phyloP scores from a whole-genome alignment of 2,113 vertebrate genomes.

The Pleuronectes platessa region DNA sequence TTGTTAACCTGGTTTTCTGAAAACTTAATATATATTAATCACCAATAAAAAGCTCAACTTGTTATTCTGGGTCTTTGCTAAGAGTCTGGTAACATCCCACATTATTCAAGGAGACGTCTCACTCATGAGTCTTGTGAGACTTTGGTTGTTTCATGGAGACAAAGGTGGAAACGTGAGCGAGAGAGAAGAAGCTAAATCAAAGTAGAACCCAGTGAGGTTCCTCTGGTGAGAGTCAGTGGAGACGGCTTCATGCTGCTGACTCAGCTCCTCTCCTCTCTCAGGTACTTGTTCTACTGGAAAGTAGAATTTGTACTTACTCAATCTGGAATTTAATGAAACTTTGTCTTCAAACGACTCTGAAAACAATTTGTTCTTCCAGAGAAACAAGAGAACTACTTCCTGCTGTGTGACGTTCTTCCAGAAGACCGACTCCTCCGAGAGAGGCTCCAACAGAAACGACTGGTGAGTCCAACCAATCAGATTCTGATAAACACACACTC shows the following conservation, averaged over 20 bases:
- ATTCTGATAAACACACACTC: neutral
- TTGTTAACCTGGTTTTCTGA: too few relatives aligned
- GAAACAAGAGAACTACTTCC: conserved; percentile 92
- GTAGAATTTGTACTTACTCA: conserved; percentile 8
- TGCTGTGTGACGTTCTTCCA: conserved; percentile 93
- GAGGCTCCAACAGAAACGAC: conserved; percentile 90
- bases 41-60: too few relatives aligned
- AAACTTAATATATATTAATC: conserved; percentile 1
- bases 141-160: too few relatives aligned
- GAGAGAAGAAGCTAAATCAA: too few relatives aligned
- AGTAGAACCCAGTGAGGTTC: too few relatives aligned
- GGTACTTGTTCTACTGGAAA: conserved; percentile 93
- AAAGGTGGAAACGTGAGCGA: too few relatives aligned
- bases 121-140: too few relatives aligned
- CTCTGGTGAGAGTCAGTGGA: too few relatives aligned
- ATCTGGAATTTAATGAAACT: too few relatives aligned
- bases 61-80: too few relatives aligned
- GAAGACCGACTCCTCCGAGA: conserved; percentile 93
- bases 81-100: too few relatives aligned
- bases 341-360: neutral
- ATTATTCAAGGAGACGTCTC: too few relatives aligned
- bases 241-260: neutral
- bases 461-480: conserved; percentile 83
- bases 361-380: conserved; percentile 77
- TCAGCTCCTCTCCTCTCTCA: conserved; percentile 60